Evolutionary conservation across 2,113 vertebrate species (phyloP), one percentile per base, ranked within the genome.

Genomic region (Psilopsiagon aymara): DNA sequence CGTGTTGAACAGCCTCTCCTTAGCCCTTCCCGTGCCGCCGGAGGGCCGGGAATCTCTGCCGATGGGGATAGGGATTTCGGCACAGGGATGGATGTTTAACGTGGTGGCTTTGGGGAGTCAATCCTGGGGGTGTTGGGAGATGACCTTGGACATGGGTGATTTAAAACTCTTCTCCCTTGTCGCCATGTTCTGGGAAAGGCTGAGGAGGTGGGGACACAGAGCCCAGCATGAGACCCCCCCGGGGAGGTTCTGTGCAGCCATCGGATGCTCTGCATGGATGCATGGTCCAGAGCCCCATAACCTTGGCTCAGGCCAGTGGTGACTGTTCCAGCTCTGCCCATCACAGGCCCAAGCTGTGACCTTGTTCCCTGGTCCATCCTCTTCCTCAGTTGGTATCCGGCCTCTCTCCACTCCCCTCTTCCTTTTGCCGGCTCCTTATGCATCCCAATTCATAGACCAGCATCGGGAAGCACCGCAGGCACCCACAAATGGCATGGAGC

Each of bases 141-240:
- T 95, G 92, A 96, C 94, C 95, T 96, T 96, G 95, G 94, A 21
- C 62, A 49, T 17, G 1, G 60, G 51, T 2, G 8, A 24, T 86
- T 73, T 43, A 12, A 64, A 76, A 66, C 73, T 88, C 51, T 53
- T 37, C 71, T 64, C 92, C 79, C 66, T 19, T 49, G 80, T 79
- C 71, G 83, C 92, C 90, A 82, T 84, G 46, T 90, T 94, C 46
- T 11, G 66, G 60, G 88, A 59, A 59, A 24, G 89, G 71, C 44
- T 70, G 73, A 2, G 8, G 59, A 25, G 25, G 8, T 7, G 35
- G 21, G 57, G 18, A 17, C 4, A 15, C 0, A 1, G 27, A 63
- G 57, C 76, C 33, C 6, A 31, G 18, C 0, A 1, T 10, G 44
- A 55, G 60, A 17, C 19, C 24, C 64, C 43, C 1, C 7, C 31